Evolutionary conservation across 2,797 vertebrate species (phyloP), one percentile per base, ranked within the genome.

Genomic region (Eidolon dupreanum): DNA sequence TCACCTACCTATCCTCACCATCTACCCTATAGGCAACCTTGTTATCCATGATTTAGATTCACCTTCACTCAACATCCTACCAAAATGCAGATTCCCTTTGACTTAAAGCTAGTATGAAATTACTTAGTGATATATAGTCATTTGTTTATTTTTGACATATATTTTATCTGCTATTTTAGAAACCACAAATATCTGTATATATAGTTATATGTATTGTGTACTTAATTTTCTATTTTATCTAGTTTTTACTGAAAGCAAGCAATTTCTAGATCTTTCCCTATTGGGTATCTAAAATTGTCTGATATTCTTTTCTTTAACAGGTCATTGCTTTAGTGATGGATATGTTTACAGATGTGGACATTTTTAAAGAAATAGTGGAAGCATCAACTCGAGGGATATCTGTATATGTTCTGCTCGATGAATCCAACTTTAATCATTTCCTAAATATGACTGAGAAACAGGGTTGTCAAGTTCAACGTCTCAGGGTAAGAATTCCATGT

Each of bases 301-400:
- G 0, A 70, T 57, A 70, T 89, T 75, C 68, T 96, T 94, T 88
- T 96, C 83, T 98, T 97, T 71, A 86, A 88, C 98, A 99, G 99
- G 99, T 99, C 87, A 98, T 99, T 98, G 99, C 99, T 51, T 99
- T 99, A 24, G 99, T 99, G 92, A 99, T 99, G 99, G 99, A 99
- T 95, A 97, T 98, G 75, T 99, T 99, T 98, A 99, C 99, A 43
- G 99, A 99, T 96, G 98, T 99, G 59, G 99, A 99, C 97, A 99
- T 99, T 97, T 99, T 99, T 98, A 99, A 99, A 98, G 99, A 99
- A 98, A 98, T 98, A 1, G 99, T 99, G 3, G 99, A 99, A 9
- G 99, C 99, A 59, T 99, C 99, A 26, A 53, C 99, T 57, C 98
- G 99, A 97, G 99, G 99, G 59, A 98, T 99, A 79, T 98, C 99